phyloP scores from a whole-genome alignment of 1,140 invertebrate genomes.

The Drosophila varians region DNA sequence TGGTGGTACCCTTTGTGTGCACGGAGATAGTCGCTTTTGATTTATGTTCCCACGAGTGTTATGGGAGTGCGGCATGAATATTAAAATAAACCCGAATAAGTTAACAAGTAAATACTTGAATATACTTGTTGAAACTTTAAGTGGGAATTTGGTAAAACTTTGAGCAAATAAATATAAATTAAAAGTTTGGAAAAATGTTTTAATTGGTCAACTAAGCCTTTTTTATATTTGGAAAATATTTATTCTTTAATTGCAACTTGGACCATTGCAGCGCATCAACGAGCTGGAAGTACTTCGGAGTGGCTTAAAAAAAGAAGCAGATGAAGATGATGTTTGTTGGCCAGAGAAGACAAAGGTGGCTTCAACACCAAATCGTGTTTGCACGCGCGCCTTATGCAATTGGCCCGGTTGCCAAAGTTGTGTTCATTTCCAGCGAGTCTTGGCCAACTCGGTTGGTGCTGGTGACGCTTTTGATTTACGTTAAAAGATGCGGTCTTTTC shows the following conservation, averaged over 20 bases:
- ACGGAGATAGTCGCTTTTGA: slow-evolving; percentile 19
- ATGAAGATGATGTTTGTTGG: slow-evolving; percentile 20
- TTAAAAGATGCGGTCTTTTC: slow-evolving; percentile 17
- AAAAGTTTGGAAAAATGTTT: too few relatives aligned
- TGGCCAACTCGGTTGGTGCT: slow-evolving; percentile 35
- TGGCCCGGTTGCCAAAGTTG: slow-evolving; percentile 24
- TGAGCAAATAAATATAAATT: too few relatives aligned
- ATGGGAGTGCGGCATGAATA: slow-evolving; percentile 25
- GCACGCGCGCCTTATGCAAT: slow-evolving; percentile 45
- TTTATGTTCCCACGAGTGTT: slow-evolving; percentile 45
- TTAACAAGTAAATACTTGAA: slow-evolving; percentile 4
- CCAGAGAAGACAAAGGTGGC: slow-evolving; percentile 22
- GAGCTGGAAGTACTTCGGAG: background rate
- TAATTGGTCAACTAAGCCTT: too few relatives aligned
- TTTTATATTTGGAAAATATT: background rate
- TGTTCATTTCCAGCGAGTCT: slow-evolving; percentile 30
- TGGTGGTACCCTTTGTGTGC: background rate
- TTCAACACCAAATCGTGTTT: slow-evolving; percentile 34
- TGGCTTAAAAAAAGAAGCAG: background rate
- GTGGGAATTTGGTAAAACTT: too few relatives aligned
- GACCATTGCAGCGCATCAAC: slow-evolving; percentile 22
- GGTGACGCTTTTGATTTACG: slow-evolving; percentile 46
- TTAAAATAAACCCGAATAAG: slow-evolving; percentile 1
- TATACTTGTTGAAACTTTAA: background rate
- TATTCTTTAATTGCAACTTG: background rate